Base-by-base conservation (phyloP, 2,797 vertebrate species). In the Malurus leucopterus region DNA sequence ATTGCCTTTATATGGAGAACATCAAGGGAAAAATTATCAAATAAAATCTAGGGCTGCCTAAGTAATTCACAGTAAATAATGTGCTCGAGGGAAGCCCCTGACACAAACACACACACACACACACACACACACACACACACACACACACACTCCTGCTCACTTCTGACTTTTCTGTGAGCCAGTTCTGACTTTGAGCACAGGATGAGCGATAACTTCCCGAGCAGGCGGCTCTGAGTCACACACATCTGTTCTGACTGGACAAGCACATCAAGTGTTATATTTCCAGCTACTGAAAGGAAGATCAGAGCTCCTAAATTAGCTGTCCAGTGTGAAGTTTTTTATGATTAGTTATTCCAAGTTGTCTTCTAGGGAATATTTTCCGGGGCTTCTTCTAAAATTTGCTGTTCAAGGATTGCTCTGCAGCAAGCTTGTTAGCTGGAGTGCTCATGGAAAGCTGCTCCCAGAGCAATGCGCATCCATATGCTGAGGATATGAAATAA, bases 1-100 rank as follows among this genome's bases (percentile, higher is more conserved):
- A 18, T 61, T 76, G 64, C 87, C 92, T 86, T 83, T 88, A 15
- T 32, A 58, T 3, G 4, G 71, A 84, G 38, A 47, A 93, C 83
- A 91, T 89, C 91, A 91, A 91, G 94, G 88, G 79, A 90, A 89
- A 90, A 81, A 91, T 70, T 88, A 92, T 84, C 85, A 79, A 79
- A 91, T 91, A 92, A 89, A 78, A 93, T 89, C 89, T 89, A 14
- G 36, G 83, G 63, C 85, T 82, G 93, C 32, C 58, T 51, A 59
- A 94, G 76, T 87, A 79, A 89, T 68, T 89, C 64, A 41, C 24
- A 79, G 69, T 74, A 89, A 94, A 95, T 82, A 88, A 86, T 91
- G 86, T 30, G 57, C 67, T 47, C 1, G 2, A 76, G 85, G 58
- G 75, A 85, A 79, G 21, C n/a, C 70, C 38, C 27, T 4, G 1